A percentile compares a stretch with the other conserved stretches of the same genome.
phyloP scores from a whole-genome alignment of 2,113 vertebrate species.

The Mobula birostris region DNA sequence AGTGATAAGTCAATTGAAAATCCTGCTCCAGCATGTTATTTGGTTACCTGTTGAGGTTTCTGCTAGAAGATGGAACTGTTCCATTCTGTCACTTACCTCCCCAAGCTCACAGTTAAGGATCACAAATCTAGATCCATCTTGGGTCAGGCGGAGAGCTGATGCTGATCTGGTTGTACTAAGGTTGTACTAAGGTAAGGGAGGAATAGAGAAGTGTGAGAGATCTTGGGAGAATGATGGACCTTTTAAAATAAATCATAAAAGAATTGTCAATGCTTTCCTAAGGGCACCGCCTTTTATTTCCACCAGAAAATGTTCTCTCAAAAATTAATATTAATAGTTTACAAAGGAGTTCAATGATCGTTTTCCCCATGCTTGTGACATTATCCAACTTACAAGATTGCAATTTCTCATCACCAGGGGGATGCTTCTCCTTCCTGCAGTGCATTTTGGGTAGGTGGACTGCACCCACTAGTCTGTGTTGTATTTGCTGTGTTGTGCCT shows the following conservation, averaged over 20 bases:
- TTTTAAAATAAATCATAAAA: background rate
- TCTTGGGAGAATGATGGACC: background rate
- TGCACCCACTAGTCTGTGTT: background rate
- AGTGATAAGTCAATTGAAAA: background rate
- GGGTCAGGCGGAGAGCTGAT: background rate
- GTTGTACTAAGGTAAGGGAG: background rate
- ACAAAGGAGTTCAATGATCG: background rate
- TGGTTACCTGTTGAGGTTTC: background rate
- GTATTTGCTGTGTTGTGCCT: background rate
- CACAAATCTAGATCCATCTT: background rate
- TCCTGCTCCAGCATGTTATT: background rate
- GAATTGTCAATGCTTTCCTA: background rate
- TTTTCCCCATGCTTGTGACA: background rate
- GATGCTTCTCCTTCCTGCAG: slow-evolving; percentile 35
- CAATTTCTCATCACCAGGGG: slow-evolving; percentile 29
- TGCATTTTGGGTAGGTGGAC: slow-evolving; percentile 32
- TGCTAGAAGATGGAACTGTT: background rate
- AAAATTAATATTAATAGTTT: background rate
- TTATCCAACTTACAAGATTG: background rate
- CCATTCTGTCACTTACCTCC: background rate
- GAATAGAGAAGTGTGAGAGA: background rate
- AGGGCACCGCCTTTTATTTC: background rate
- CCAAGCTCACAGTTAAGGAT: background rate
- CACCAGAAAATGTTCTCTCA: background rate
- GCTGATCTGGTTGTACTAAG: background rate